Base-by-base conservation (phyloP, 2,888 invertebrate genomes). In the Polydesmus complanatus region DNA sequence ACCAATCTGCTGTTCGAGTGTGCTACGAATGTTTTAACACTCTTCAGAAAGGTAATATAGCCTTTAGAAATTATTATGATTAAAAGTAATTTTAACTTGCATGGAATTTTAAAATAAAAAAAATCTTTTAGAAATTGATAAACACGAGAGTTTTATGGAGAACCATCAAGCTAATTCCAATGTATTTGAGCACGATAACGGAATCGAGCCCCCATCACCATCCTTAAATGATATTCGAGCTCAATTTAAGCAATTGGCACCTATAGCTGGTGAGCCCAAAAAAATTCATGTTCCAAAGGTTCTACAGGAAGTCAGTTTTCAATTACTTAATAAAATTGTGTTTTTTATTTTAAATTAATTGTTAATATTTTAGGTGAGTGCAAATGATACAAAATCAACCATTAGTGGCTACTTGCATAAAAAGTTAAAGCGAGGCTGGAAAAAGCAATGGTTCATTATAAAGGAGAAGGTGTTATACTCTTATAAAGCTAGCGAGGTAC, bases 371-470 rank as follows among this genome's bases (percentile, higher is more conserved):
- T 65, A 79, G 78, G 78, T 79, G 1, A 71, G 73, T 59, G 80
- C 79, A 22, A 78, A 75, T 68, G 78, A 77, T 67, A 71, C 74
- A 27, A 77, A 74, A 1, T 75, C 78, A 1, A 74, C 75, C 57
- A 78, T 79, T 70, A 77, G 78, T 69, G 80, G 80, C 3, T 80
- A 79, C 70, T 70, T 81, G 56, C 70, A 73, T 54, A 68, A 71
- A 62, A 69, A 71, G 56, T 64, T 65, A 25, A 73, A 74, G 57
- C 72, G 72, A 61, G 69, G 71, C 8, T 80, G 80, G 79, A 79
- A 79, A 69, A 71, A 73, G 53, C 68, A 72, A 25, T 80, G 80
- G 81, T 80, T 79, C 70, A 78, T 80, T 19, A 70, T 80, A 21
- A 79, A 79, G 67, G 78, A 78, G 60, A 76, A 78, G 72, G 76